Evolutionary conservation across 1,140 invertebrate genomes (phyloP), one percentile per base, ranked within the genome.

Genomic region (Steinernema khuongi): DNA sequence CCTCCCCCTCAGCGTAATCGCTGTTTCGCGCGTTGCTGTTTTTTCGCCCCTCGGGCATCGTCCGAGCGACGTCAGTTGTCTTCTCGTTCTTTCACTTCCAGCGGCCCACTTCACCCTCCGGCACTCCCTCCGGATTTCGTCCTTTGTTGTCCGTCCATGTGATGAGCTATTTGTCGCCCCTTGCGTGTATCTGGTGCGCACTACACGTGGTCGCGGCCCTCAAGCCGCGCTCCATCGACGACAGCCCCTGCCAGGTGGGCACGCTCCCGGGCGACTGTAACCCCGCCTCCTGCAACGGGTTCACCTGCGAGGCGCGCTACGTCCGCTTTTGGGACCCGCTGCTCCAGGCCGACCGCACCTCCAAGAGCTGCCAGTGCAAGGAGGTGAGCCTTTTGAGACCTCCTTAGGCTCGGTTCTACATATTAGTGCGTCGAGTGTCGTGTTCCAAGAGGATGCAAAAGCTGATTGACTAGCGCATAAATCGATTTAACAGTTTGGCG

Each of bases 31-130:
- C 50, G 50, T 60, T 26, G 50, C 50, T 22, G 50, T 60, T 60
- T 60, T 60, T 60, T 60, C 50, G 50, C 50, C 22, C 50, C 36
- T 41, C 11, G 50, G 50, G 22, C 50, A 60, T 60, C 50, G 50
- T 60, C 50, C 50, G 50, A 60, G 50, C 50, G 50, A 26, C n/a
- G 36, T 41, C 50, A 60, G 50, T 60, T 60, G 50, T 60, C 50
- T 26, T 22, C 50, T 14, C 26, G n/a, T 26, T 26, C 50, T n/a
- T 60, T 60, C 50, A 60, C 50, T 14, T 60, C 19, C 50, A 22
- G 4, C 50, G 50, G 22, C 50, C 50, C 50, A 26, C 50, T 60
- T 60, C n/a, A 60, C 26, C 50, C 50, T 22, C 19, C 11, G 14
- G 14, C 14, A 26, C 50, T 60, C 50, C 19, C 50, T 22, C 7